Evolutionary conservation across 2,888 invertebrate genomes (phyloP), one percentile per base, ranked within the genome.

Genomic region (Cylindroiulus punctatus): DNA sequence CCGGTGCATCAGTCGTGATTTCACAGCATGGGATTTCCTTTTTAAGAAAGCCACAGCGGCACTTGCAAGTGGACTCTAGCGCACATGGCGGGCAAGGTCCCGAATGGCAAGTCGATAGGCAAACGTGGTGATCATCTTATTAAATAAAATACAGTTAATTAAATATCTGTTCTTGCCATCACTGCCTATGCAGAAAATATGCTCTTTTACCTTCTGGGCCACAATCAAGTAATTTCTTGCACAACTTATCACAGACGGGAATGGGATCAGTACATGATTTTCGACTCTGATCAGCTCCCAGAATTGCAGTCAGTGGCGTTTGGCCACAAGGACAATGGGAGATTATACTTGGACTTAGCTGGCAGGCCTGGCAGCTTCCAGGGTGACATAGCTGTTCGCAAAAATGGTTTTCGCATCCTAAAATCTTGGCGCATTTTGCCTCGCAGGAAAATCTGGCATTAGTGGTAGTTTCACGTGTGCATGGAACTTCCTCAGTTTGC

Each of bases 41-140:
- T 89, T 95, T 95, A 91, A 95, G 95, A 90, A 95, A 94, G 0
- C 96, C 96, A 90, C 98, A 98, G 65, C 96, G 95, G 89, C 98
- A 98, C 87, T 93, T 93, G 0, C 96, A 93, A 0, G 94, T 92
- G 0, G 96, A 96, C 76, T 93, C 94, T 84, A 94, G 93, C 12
- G 94, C 93, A 89, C 97, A 98, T 0, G 93, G 93, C 0, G 96
- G 95, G 89, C 97, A 98, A 0, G 93, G 92, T 0, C 95, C 96
- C 90, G 92, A 90, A 92, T 96, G 93, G 92, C 95, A 96, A 32
- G 91, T 90, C 3, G 91, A 91, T 89, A 93, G 93, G 91, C 96
- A 96, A 88, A 91, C 92, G 90, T 96, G 96, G 83, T 93, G 93
- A 88, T 93, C 92, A 47, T 92, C 88, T 87, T 84, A 14, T 17